Evolutionary conservation across 2,113 vertebrate genomes (phyloP).

Genomic region (Brienomyrus brachyistius): DNA sequence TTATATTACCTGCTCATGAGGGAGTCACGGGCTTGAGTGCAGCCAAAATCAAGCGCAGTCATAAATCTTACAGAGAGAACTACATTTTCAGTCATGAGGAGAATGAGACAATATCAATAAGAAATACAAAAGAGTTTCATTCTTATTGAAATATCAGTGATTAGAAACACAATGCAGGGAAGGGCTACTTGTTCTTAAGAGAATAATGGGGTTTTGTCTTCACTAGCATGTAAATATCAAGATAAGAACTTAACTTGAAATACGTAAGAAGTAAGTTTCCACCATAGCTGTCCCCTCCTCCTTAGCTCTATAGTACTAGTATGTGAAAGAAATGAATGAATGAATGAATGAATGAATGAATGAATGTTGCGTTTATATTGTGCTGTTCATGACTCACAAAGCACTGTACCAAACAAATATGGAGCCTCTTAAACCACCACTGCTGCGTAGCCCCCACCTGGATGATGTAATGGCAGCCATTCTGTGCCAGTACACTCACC

Average conservation of each 20-base stretch:
- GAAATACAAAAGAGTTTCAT: neutral
- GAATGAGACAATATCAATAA: neutral
- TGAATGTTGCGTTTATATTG: neutral
- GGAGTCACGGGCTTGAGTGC: neutral
- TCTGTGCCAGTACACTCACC: neutral
- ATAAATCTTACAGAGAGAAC: neutral
- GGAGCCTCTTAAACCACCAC: neutral
- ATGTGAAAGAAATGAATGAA: neutral
- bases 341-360: neutral
- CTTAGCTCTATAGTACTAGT: neutral
- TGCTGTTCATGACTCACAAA: neutral
- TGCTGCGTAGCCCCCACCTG: neutral
- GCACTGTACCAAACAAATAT: neutral
- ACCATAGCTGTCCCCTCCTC: neutral
- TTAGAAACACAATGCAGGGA: neutral
- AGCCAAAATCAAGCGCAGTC: neutral
- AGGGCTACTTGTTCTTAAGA: neutral
- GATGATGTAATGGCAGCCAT: neutral
- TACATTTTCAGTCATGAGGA: neutral
- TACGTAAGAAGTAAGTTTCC: neutral
- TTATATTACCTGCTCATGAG: neutral
- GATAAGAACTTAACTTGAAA: neutral
- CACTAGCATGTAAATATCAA: neutral
- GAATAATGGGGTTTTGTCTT: neutral
- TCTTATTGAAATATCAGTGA: neutral